These are phyloP conservation scores for Nudaria mundana DNA, from an alignment of 2,888 invertebrate genomes.

Conservation along the genomic window DNA sequence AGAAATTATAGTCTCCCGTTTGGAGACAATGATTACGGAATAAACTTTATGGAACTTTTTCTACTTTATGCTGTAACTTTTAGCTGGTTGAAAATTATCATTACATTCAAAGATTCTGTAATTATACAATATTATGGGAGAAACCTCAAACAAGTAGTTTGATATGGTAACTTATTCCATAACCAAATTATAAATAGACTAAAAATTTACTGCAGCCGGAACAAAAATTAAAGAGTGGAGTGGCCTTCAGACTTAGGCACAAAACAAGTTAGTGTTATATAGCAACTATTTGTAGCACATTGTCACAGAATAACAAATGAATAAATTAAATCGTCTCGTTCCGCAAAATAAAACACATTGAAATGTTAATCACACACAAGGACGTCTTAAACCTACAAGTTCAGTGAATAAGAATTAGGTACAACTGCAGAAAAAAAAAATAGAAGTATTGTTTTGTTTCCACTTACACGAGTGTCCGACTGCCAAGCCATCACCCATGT, in stretches of 20 bases:
- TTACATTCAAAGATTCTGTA: no score
- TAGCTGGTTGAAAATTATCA: no score
- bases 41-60: no score
- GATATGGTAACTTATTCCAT: no score
- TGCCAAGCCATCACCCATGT: slow-evolving; percentile 82
- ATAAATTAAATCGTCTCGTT: slow-evolving; percentile 43
- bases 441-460: slow-evolving; percentile 23
- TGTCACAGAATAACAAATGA: slow-evolving; percentile 35
- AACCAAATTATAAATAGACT: slow-evolving; percentile 6
- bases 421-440: slow-evolving; percentile 14
- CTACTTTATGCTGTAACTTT: no score
- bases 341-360: slow-evolving; percentile 53
- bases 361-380: slow-evolving; percentile 67
- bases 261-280: slow-evolving; percentile 20
- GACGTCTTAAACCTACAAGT: slow-evolving; percentile 42
- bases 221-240: no score
- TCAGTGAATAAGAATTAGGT: slow-evolving; percentile 13
- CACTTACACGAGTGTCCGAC: slow-evolving; percentile 77
- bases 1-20: no score
- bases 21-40: no score
- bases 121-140: no score
- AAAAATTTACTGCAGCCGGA: slow-evolving; percentile 8
- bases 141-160: no score
- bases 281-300: slow-evolving; percentile 22
- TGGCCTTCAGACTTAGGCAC: no score